Percentiles rank a stretch among this genome's conserved stretches.
Evolutionary conservation across 1,140 invertebrate species (phyloP).

Genomic region (Aleiodes sp.): DNA sequence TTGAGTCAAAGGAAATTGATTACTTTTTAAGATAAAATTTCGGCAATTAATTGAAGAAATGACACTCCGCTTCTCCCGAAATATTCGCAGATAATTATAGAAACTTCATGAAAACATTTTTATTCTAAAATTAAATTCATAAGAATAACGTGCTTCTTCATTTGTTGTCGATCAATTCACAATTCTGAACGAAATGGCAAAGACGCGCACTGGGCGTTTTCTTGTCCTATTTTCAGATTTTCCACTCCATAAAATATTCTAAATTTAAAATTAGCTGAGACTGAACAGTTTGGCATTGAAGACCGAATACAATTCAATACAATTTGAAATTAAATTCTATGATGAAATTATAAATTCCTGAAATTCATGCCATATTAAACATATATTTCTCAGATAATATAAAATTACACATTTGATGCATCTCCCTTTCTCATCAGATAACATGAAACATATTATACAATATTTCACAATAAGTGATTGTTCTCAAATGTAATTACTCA

Average conservation of each 20-base stretch:
- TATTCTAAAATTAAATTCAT: neutral
- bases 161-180: neutral
- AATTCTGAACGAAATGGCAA: neutral
- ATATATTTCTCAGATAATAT: slow-evolving; percentile 62
- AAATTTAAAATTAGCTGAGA: neutral
- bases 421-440: neutral
- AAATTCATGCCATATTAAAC: slow-evolving; percentile 47
- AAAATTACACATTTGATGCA: slow-evolving; percentile 36
- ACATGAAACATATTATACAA: slow-evolving; percentile 56
- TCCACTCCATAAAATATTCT: neutral
- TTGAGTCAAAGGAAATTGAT: too few species aligned
- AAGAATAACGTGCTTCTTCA: neutral
- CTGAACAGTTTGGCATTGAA: neutral
- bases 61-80: too few species aligned
- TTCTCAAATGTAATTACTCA: slow-evolving; percentile 33
- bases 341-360: neutral
- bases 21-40: too few species aligned
- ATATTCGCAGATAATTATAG: too few species aligned
- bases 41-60: too few species aligned
- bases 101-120: neutral
- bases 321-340: neutral
- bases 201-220: neutral
- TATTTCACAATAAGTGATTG: slow-evolving; percentile 55
- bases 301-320: neutral
- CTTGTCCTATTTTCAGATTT: slow-evolving; percentile 1